A percentile compares a stretch with the other conserved stretches of the same genome.
phyloP scores from a whole-genome alignment of 2,888 invertebrate species.

The Cephus spinipes region DNA sequence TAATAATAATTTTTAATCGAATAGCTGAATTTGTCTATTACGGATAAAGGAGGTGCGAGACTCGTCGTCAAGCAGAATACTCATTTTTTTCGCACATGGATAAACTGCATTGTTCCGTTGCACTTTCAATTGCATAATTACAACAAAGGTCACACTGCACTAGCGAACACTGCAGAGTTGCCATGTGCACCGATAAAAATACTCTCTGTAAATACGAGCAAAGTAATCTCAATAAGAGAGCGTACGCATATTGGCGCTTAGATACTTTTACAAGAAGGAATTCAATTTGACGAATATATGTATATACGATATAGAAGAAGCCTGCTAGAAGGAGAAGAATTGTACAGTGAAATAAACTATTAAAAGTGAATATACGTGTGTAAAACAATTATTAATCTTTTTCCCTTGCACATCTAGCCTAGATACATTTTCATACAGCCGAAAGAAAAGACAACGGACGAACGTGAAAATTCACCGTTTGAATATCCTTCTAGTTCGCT shows the following conservation, averaged over 20 bases:
- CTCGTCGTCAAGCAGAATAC: not conserved
- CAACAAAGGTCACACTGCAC: not conserved
- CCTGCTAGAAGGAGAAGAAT: conserved; percentile 13
- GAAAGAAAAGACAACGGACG: not conserved
- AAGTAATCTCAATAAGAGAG: not conserved
- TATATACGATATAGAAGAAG: conserved; percentile 33
- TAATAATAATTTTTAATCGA: not conserved
- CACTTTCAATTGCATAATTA: not conserved
- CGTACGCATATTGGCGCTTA: conserved; percentile 16
- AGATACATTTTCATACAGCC: not conserved
- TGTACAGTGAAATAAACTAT: conserved; percentile 55
- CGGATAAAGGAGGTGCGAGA: not conserved
- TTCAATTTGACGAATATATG: conserved; percentile 39
- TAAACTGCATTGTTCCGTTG: not conserved
- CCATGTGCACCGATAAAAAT: not conserved
- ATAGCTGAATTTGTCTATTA: not conserved
- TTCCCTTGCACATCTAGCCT: not conserved
- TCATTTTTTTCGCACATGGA: not conserved
- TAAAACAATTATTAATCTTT: not conserved
- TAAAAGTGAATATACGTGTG: conserved; percentile 23
- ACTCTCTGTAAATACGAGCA: not conserved
- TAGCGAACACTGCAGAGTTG: not conserved
- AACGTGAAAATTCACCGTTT: not conserved
- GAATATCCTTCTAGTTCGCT: not conserved
- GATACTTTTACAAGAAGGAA: conserved; percentile 43